A percentile compares a stretch with the other conserved stretches of the same genome.
phyloP scores from a whole-genome alignment of 2,888 invertebrate species.

The Pegoplata infirma region DNA sequence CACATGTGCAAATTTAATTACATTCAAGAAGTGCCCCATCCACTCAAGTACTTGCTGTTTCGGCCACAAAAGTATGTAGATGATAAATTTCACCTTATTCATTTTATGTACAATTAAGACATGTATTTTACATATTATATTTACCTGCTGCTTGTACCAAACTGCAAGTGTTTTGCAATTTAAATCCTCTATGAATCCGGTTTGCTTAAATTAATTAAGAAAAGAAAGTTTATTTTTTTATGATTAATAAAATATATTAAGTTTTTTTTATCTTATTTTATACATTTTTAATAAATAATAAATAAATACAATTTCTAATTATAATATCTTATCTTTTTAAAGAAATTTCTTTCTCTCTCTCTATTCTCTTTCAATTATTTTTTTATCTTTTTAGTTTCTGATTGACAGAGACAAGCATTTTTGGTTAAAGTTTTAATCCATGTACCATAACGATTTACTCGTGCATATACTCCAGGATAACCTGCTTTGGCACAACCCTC shows the following conservation, averaged over 20 bases:
- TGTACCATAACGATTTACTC: constrained; percentile 86
- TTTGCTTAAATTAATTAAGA: background rate
- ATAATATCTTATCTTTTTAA: background rate
- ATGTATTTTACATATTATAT: too few relatives aligned
- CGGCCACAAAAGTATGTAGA: too few relatives aligned
- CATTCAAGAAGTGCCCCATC: too few relatives aligned
- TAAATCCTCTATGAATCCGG: constrained; percentile 18
- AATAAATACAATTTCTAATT: constrained; percentile 18
- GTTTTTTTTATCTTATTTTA: constrained; percentile 42
- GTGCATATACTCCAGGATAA: constrained; percentile 88
- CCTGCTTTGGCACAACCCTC: constrained; percentile 80
- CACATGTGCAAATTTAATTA: constrained; percentile 61
- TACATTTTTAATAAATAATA: constrained; percentile 29
- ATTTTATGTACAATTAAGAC: too few relatives aligned
- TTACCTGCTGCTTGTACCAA: too few relatives aligned
- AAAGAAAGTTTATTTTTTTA: constrained; percentile 25
- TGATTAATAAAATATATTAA: constrained; percentile 29
- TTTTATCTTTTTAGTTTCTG: constrained; percentile 75
- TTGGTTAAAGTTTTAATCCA: constrained; percentile 85
- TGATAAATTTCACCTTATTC: too few relatives aligned
- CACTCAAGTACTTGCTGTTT: too few relatives aligned
- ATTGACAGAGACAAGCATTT: constrained; percentile 84
- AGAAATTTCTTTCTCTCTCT: background rate
- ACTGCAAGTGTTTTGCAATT: constrained; percentile 39
- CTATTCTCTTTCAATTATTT: constrained; percentile 55